Evolutionary conservation across 1,140 invertebrate species (phyloP).

Genomic region (Himalopsyche phryganea): DNA sequence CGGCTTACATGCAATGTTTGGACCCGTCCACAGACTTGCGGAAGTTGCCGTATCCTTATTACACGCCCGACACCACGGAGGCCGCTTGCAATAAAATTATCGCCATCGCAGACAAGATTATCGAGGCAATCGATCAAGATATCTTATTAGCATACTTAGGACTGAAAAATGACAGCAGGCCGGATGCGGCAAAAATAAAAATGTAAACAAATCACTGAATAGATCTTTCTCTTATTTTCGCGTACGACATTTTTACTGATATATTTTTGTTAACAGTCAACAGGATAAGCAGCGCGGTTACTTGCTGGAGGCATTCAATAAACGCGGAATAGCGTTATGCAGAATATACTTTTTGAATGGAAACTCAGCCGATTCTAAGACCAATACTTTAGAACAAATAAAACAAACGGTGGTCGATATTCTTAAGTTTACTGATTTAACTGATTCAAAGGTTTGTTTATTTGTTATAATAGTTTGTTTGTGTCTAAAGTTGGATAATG

Average conservation of each 20-base stretch:
- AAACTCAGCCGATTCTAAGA: conserved; percentile 40
- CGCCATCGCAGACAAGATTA: conserved; percentile 61
- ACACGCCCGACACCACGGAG: conserved; percentile 48
- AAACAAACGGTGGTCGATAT: conserved; percentile 65
- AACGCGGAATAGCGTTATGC: conserved; percentile 70
- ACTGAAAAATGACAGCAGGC: conserved; percentile 72
- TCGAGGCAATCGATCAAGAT: conserved; percentile 70
- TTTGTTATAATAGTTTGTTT: conserved; percentile 64
- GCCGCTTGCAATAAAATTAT: conserved; percentile 56
- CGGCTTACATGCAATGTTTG: conserved; percentile 72
- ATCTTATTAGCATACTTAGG: conserved; percentile 73
- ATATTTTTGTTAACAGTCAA: conserved; percentile 50
- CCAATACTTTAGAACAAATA: conserved; percentile 52
- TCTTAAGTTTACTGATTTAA: conserved; percentile 73
- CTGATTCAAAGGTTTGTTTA: conserved; percentile 67
- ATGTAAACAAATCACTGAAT: no score
- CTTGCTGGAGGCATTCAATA: conserved; percentile 73
- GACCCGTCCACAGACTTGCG: conserved; percentile 56
- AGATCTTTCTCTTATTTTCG: no score
- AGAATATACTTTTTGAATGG: conserved; percentile 55
- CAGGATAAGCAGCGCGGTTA: conserved; percentile 80
- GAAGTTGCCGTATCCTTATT: conserved; percentile 49
- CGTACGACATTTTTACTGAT: no score
- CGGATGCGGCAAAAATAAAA: conserved; percentile 77
- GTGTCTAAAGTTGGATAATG: conserved; percentile 74